Evolutionary conservation across 2,113 vertebrate species (phyloP).

Genomic region (Heterocephalus glaber): DNA sequence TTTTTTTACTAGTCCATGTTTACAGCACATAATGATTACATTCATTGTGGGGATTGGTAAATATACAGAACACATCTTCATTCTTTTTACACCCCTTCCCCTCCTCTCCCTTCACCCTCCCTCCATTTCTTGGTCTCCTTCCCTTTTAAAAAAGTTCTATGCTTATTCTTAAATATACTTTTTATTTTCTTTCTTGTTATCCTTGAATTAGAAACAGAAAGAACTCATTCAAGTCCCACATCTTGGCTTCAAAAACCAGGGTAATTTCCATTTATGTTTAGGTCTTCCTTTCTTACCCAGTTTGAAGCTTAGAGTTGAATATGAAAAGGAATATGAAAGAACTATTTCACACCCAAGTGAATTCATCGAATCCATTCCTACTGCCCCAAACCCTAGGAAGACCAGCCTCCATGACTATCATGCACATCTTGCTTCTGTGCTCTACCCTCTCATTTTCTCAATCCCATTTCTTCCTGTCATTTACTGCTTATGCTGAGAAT

Average conservation of each 20-base stretch:
- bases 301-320: conserved; percentile 28
- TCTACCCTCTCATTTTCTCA: not conserved
- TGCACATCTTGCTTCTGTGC: not conserved
- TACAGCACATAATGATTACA: not conserved
- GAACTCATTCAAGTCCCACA: not conserved
- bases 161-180: not conserved
- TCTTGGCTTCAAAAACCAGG: not conserved
- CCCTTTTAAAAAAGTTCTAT: not conserved
- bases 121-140: not conserved
- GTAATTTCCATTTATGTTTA: not conserved
- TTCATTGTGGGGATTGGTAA: not conserved
- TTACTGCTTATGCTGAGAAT: not conserved
- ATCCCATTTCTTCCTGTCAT: not conserved
- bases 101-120: not conserved
- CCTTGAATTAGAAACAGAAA: not conserved
- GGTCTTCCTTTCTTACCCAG: not conserved
- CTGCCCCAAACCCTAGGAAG: not conserved
- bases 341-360: not conserved
- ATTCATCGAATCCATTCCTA: not conserved
- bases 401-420: not conserved
- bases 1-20: not conserved
- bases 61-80: not conserved
- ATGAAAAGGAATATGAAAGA: not conserved
- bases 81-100: not conserved
- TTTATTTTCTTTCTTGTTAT: not conserved